Percentiles rank a stretch among this genome's conserved stretches.
Conservation (phyloP, 2,888 invertebrate genomes). For the Dryobotodes eremita region DNA sequence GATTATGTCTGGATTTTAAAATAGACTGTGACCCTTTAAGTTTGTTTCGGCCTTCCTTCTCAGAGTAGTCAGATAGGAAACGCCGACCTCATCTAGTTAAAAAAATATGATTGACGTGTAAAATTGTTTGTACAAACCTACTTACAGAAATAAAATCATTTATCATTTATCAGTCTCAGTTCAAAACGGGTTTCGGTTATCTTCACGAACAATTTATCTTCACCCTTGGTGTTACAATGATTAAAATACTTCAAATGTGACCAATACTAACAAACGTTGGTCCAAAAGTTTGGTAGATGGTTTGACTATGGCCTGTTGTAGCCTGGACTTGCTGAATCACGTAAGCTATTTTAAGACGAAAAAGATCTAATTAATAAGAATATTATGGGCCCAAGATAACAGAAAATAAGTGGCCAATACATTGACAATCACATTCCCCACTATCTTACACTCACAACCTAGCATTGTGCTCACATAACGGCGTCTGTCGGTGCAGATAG, state of each 20-base stretch:
- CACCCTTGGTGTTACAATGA: too few species aligned
- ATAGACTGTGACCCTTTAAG: too few species aligned
- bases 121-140: too few species aligned
- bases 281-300: not conserved
- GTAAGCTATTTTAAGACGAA: not conserved
- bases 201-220: not conserved
- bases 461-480: constrained; percentile 34
- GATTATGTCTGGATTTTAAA: too few species aligned
- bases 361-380: not conserved
- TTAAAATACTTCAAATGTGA: not conserved
- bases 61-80: too few species aligned
- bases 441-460: constrained; percentile 35
- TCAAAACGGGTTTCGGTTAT: not conserved
- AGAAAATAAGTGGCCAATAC: not conserved
- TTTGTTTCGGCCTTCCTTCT: too few species aligned
- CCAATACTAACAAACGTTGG: not conserved
- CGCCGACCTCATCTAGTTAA: too few species aligned
- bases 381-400: not conserved
- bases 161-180: too few species aligned
- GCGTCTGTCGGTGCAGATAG: constrained; percentile 36
- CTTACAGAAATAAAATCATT: too few species aligned
- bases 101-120: too few species aligned
- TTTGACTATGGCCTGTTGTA: not conserved
- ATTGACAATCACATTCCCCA: not conserved
- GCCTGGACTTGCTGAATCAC: not conserved